Conservation (phyloP, 2,797 vertebrate species). For the Micromesistius poutassou region DNA sequence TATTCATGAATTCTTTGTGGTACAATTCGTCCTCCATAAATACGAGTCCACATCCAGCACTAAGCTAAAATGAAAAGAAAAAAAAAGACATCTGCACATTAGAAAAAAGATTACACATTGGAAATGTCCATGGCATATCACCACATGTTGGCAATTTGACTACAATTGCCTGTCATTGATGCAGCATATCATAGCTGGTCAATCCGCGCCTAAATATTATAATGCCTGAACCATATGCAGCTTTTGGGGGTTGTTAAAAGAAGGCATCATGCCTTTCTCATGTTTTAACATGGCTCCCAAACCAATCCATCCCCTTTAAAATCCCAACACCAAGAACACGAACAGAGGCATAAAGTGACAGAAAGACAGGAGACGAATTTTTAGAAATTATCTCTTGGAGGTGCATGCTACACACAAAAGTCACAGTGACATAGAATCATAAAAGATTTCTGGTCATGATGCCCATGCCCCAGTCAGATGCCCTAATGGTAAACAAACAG, state of each 20-base stretch:
- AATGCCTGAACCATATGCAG: conserved; percentile 20
- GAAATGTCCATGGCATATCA: conserved; percentile 51
- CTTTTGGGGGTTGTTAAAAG: conserved; percentile 18
- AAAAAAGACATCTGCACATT: conserved; percentile 49
- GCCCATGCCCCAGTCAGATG: conserved; percentile 42
- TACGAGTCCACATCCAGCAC: conserved; percentile 40
- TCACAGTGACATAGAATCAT: conserved; percentile 73
- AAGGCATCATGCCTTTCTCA: conserved; percentile 44
- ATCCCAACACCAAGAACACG: conserved; percentile 36
- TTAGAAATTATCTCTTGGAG: conserved; percentile 51
- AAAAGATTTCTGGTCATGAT: conserved; percentile 50
- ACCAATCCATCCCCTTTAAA: conserved; percentile 22
- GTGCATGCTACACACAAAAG: conserved; percentile 67
- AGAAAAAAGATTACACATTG: conserved; percentile 51
- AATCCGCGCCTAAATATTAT: conserved; percentile 35
- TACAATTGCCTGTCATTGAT: conserved; percentile 48
- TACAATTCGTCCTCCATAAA: background rate
- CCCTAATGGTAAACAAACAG: conserved; percentile 45
- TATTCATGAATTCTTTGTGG: background rate
- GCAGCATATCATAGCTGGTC: conserved; percentile 67
- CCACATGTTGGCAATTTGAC: conserved; percentile 51
- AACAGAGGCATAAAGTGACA: conserved; percentile 33
- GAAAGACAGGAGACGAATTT: conserved; percentile 31
- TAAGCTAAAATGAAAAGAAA: conserved; percentile 37
- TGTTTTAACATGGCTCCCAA: conserved; percentile 26